Evolutionary conservation across 2,888 invertebrate species (phyloP), one percentile per base, ranked within the genome.

Genomic region (Lamproptera curius): DNA sequence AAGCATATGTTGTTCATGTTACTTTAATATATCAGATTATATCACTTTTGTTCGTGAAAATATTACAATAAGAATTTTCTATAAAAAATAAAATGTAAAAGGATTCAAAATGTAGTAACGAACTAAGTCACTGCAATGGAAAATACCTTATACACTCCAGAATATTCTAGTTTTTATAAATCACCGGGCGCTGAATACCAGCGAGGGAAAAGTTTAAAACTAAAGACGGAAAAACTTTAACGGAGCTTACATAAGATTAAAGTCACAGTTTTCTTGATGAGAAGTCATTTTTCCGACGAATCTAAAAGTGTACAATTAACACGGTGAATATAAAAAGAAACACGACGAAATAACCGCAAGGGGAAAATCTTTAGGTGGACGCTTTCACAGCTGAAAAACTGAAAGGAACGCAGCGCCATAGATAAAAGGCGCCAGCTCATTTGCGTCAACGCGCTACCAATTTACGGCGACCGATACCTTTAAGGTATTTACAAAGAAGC

Each of bases 401-500:
- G 68, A 65, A 62, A 78, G 78, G 76, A 77, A 71, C 80, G 76
- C 84, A 76, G 68, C 84, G 76, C 80, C 67, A 59, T 59, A 77
- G 84, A 84, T 81, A 83, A 76, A 71, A 80, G 73, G 76, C 76
- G 72, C 77, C 63, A 71, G 68, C 76, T 84, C 82, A 82, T 87
- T 86, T 84, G 75, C 73, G 81, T 86, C 86, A 81, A 63, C 76
- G 61, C 66, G 70, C 75, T 70, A 61, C 58, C 73, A 77, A 73
- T 83, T 84, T 85, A 81, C 69, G 69, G 65, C 67, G 67, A 65
- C 77, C 81, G 75, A 85, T 86, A 87, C 82, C 78, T 84, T 77
- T 72, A 77, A 81, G 82, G 78, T 83, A 80, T 84, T 85, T 82
- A 81, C 80, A 78, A 81, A 83, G 76, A 72, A 75, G 72, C 73